Base-by-base conservation (phyloP, 2,113 vertebrate species). In the Chionodraco myersi region DNA sequence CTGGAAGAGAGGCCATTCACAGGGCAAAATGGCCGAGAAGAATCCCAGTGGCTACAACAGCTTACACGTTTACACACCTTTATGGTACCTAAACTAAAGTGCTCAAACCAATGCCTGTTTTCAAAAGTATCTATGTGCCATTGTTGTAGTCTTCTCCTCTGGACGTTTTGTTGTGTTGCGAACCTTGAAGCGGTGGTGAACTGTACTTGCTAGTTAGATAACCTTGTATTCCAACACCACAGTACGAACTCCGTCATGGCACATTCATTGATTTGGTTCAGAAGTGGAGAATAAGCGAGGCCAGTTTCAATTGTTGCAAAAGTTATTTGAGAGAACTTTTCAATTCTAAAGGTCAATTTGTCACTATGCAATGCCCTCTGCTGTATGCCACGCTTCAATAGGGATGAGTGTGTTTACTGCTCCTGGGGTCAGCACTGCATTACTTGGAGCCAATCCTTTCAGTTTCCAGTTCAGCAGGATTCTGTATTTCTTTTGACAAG, bases 1-100 rank as follows among this genome's bases (percentile, higher is more conserved):
- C 76, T 85, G 90, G 72, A 90, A 89, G 87, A 85, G 87, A 92
- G 86, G 73, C 92, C 92, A 93, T 95, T 94, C 94, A 84, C 80
- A 13, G 65, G 83, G 79, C 80, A 93, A 91, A 95, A 96, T 90
- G 88, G 75, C 80, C 92, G 90, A 90, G 83, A 94, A 93, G 75
- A 93, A 75, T 91, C 86, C 82, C 77, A 86, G 86, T 90, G 15
- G 41, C 48, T 34, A 26, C 3, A 26, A 26, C 26, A 26, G 26
- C 26, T 26, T 26, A 26, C 26, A 26, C 26, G 26, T 26, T 26
- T 26, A 26, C 26, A 26, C 26, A 26, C 41, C 57, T 76, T 70
- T 26, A 8, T 71, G 57, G 41, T 36, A 65, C 16, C n/a, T 21
- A 77, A 54, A 67, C 47, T 52, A 44, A 44, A 71, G 69, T 60